These are phyloP conservation scores for Drosophila nikananu DNA, from an alignment of 1,140 invertebrate genomes.

Conservation along the genomic window DNA sequence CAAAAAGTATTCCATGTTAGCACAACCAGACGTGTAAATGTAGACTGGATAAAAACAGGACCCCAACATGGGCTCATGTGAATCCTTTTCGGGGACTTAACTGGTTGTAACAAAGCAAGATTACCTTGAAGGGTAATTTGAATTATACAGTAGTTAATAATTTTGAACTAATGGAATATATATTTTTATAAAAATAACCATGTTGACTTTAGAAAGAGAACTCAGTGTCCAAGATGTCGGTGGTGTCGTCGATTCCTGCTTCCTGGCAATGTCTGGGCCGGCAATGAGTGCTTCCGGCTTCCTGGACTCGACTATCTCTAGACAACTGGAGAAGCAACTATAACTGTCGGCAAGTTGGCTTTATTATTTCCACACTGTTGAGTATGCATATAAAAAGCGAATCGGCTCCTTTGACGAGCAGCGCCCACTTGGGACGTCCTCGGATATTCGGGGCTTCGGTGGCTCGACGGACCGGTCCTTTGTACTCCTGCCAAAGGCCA, in stretches of 20 bases:
- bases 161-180: too few relatives aligned
- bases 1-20: not conserved
- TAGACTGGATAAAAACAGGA: not conserved
- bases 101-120: not conserved
- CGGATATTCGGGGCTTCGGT: constrained; percentile 19
- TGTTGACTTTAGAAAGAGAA: constrained; percentile 2
- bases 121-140: not conserved
- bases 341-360: constrained; percentile 80
- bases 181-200: not conserved
- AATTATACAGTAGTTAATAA: too few relatives aligned
- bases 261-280: constrained; percentile 35
- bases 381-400: constrained; percentile 70
- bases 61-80: too few relatives aligned
- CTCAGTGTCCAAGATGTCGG: constrained; percentile 48
- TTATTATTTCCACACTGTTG: constrained; percentile 83
- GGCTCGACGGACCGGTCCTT: constrained; percentile 13
- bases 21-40: not conserved
- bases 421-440: constrained; percentile 30
- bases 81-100: too few relatives aligned
- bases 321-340: constrained; percentile 71
- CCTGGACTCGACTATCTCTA: constrained; percentile 61
- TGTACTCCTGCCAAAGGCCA: constrained; percentile 38
- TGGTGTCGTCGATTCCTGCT: constrained; percentile 27
- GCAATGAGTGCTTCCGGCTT: constrained; percentile 74
- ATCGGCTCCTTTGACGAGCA: constrained; percentile 62